Conservation (phyloP, 2,888 invertebrate genomes). For the Latrodectus elegans region DNA sequence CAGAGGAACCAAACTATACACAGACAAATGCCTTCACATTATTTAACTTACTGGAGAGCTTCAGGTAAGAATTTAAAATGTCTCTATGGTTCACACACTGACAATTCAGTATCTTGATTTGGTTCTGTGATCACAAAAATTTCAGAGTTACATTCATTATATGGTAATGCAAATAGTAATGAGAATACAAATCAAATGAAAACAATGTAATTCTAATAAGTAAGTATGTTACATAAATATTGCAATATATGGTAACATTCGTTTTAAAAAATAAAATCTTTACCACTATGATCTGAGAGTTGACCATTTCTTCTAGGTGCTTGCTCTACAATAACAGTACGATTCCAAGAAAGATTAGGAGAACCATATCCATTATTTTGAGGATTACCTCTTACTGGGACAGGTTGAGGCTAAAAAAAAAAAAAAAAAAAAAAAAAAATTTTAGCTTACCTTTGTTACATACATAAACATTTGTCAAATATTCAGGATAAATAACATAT, state of each 20-base stretch:
- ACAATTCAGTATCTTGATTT: neutral
- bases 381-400: slow-evolving; percentile 75
- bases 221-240: neutral
- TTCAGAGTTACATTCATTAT: neutral
- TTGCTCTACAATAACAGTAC: slow-evolving; percentile 61
- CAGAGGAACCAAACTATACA: neutral
- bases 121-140: neutral
- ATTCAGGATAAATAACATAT: too few relatives aligned
- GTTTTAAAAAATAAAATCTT: slow-evolving; percentile 1
- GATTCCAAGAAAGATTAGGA: slow-evolving; percentile 69
- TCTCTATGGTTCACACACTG: neutral
- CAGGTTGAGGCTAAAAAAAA: slow-evolving; percentile 75
- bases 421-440: slow-evolving; percentile 33
- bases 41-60: neutral
- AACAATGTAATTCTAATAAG: neutral
- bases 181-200: neutral
- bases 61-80: too few relatives aligned
- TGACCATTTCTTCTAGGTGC: slow-evolving; percentile 68
- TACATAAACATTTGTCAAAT: too few relatives aligned
- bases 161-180: too few relatives aligned
- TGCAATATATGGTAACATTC: neutral
- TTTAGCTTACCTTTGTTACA: neutral
- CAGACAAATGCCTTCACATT: neutral
- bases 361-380: slow-evolving; percentile 70
- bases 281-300: slow-evolving; percentile 64